Evolutionary conservation across 2,797 vertebrate species (phyloP), one percentile per base, ranked within the genome.

Genomic region (Megalops cyprinoides): DNA sequence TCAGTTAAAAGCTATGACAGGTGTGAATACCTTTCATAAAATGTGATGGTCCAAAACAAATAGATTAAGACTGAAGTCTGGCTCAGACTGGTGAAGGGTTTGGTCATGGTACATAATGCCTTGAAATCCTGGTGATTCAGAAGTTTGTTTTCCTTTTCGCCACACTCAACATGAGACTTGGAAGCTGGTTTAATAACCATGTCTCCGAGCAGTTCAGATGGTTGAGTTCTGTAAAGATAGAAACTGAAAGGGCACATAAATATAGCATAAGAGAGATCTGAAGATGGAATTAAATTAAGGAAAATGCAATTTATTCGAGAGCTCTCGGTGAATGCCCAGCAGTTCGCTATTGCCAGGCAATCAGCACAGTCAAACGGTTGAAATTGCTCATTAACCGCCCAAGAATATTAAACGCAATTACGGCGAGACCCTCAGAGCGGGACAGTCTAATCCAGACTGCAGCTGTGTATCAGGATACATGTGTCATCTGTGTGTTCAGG

Each of bases 361-460:
- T 49, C 46, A 46, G 28, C 25, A 20, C 42, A 3, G 71, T 37
- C 12, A 2, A 25, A 48, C 48, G 71, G 1, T 49, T 49, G 71
- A 49, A 31, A 46, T 74, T 25, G 9, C 0, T 6, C 46, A 25
- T 74, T 49, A 74, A 14, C 10, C 25, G n/a, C 46, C 44, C 1
- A 12, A 74, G 71, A 23, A 42, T 28, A 74, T 74, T 18, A 74
- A 31, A 69, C 14, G 71, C 25, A 74, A 74, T 74, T 46, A 74
- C n/a, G 12, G 23, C 9, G 44, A 49, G n/a, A 49, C 12, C 23
- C 20, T 1, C 44, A 25, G 71, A 48, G 14, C 42, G 25, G 44
- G 71, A n/a, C n/a, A 44, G 12, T 25, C 55, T n/a, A 25, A 15
- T 44, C 14, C 23, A 37, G 56, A 75, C 3, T 14, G 46, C 28